Evolutionary conservation across 37 sponge, comb jelly and placozoan species (phyloP).

Genomic region (Beroe forskalii): DNA sequence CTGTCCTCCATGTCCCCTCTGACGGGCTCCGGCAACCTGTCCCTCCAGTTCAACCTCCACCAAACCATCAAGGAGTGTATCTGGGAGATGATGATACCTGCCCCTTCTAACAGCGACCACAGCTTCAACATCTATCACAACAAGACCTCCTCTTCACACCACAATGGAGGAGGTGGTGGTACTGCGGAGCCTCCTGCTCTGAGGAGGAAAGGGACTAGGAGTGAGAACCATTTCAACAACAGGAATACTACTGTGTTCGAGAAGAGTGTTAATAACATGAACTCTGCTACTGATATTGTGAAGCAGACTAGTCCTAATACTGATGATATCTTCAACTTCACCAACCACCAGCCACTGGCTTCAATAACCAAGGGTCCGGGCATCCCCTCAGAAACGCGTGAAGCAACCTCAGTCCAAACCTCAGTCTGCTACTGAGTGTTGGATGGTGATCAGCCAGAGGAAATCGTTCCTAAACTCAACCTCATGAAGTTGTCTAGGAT

Average conservation of each 20-base stretch:
- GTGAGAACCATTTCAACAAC: neutral
- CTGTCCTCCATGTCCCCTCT: slow-evolving; percentile 48
- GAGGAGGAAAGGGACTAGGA: neutral
- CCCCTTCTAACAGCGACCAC: slow-evolving; percentile 23
- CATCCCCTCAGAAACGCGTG: neutral
- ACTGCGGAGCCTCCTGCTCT: neutral
- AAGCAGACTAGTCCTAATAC: neutral
- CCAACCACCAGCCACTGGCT: slow-evolving; percentile 3
- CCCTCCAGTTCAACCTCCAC: slow-evolving; percentile 54
- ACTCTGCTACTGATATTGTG: neutral
- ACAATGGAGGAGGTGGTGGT: neutral
- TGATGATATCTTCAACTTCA: slow-evolving; percentile 19
- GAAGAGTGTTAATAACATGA: neutral
- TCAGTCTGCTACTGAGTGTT: neutral
- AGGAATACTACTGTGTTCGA: too few species aligned
- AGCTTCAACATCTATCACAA: slow-evolving; percentile 15
- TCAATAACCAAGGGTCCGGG: slow-evolving; percentile 27
- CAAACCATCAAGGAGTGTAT: slow-evolving; percentile 58
- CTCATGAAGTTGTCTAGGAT: neutral
- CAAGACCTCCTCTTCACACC: neutral
- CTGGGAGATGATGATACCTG: slow-evolving; percentile 58
- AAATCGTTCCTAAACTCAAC: slow-evolving; percentile 31
- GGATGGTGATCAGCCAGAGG: neutral
- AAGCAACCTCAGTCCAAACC: neutral
- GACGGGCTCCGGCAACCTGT: slow-evolving; percentile 50